Evolutionary conservation across 2,113 vertebrate genomes (phyloP).

Genomic region (Malurus melanocephalus): DNA sequence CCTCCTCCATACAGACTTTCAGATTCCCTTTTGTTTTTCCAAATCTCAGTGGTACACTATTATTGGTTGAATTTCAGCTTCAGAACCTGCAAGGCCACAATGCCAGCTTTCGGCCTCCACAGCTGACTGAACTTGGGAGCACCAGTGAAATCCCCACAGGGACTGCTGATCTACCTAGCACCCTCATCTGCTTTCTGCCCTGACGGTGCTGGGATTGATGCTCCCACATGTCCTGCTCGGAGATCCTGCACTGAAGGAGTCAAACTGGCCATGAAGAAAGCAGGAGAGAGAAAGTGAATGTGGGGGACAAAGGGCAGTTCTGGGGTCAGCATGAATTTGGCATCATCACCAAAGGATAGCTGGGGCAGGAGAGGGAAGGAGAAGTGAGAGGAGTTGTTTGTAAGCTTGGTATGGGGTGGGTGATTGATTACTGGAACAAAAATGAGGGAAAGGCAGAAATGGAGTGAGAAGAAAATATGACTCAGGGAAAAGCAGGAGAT

Average conservation of each 20-base stretch:
- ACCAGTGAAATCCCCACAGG: background rate
- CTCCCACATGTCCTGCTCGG: fast-evolving
- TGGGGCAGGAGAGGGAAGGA: background rate
- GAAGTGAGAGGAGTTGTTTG: background rate
- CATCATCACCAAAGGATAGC: fast-evolving
- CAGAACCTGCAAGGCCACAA: no score
- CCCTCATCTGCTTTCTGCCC: background rate
- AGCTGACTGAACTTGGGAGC: background rate
- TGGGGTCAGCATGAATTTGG: background rate
- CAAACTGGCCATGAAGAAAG: background rate
- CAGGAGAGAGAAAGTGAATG: background rate
- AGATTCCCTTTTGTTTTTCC: no score
- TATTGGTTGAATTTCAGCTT: no score
- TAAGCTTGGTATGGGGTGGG: background rate
- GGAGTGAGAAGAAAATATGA: background rate
- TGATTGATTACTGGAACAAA: background rate
- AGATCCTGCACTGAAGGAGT: background rate
- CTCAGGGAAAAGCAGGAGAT: background rate
- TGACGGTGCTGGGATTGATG: background rate
- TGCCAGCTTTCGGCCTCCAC: no score
- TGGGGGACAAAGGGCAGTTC: background rate
- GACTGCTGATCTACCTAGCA: background rate
- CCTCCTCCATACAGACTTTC: no score
- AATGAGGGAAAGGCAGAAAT: background rate
- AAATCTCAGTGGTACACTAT: no score